These are phyloP conservation scores for Molothrus ater DNA, from an alignment of 2,797 vertebrate species.

Conservation along the genomic window DNA sequence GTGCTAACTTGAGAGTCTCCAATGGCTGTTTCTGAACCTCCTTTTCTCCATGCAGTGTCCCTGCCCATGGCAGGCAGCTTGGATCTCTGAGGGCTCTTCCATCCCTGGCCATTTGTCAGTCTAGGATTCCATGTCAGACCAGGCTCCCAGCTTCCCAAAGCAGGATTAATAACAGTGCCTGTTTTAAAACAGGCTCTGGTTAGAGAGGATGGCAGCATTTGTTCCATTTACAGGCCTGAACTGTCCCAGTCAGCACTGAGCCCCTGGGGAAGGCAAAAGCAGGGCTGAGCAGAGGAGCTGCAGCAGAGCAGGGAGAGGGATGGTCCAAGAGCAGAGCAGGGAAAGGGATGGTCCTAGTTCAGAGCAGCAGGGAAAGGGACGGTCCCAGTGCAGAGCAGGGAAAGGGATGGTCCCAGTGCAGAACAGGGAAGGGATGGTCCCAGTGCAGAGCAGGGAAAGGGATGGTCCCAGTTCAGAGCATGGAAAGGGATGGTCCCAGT, in stretches of 20 bases:
- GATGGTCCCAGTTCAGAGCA: too few relatives aligned
- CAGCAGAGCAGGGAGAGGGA: not conserved
- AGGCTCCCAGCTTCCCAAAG: not conserved
- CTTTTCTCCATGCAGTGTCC: not conserved
- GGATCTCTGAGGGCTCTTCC: not conserved
- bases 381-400: not conserved
- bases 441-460: not conserved
- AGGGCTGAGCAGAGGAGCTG: not conserved
- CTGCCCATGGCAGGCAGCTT: not conserved
- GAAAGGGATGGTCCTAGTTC: too few relatives aligned
- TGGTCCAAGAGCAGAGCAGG: not conserved
- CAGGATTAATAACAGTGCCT: not conserved
- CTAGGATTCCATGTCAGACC: not conserved
- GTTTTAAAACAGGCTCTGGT: not conserved
- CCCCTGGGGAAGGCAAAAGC: not conserved
- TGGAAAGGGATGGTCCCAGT: too few relatives aligned
- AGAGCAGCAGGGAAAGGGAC: not conserved
- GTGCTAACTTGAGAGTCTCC: not conserved
- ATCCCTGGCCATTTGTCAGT: not conserved
- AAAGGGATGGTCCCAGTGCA: too few relatives aligned
- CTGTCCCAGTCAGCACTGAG: not conserved
- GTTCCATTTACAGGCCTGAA: not conserved
- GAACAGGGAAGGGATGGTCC: too few relatives aligned
- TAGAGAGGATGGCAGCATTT: not conserved
- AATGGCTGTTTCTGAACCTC: not conserved